phyloP scores from a whole-genome alignment of 2,797 vertebrate genomes.

The Pseudochaenichthys georgianus region DNA sequence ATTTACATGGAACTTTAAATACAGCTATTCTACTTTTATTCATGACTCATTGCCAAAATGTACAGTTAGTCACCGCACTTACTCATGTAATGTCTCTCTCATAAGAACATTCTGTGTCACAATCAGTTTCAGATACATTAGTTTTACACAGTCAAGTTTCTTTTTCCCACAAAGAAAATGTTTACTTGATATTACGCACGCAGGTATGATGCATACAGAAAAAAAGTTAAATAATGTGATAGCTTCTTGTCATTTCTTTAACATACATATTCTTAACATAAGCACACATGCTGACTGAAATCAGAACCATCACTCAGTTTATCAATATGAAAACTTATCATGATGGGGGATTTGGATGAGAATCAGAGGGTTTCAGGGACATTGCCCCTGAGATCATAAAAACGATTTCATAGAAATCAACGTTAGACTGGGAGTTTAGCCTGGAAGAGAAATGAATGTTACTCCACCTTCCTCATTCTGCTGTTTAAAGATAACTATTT shows the following conservation, averaged over 20 bases:
- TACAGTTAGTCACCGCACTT: conserved; percentile 53
- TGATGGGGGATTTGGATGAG: conserved; percentile 48
- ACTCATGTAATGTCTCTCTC: conserved; percentile 42
- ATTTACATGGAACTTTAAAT: conserved; percentile 34
- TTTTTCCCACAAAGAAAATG: conserved; percentile 57
- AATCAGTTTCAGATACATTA: conserved; percentile 38
- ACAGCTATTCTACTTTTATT: conserved; percentile 52
- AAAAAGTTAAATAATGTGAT: conserved; percentile 28
- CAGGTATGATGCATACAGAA: conserved; percentile 62
- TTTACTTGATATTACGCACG: conserved; percentile 21
- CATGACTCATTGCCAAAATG: conserved; percentile 66
- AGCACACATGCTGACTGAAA: conserved; percentile 56
- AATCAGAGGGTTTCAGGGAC: conserved; percentile 53
- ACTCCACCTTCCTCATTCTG: conserved; percentile 15
- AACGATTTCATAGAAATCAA: conserved; percentile 86
- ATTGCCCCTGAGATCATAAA: conserved; percentile 40
- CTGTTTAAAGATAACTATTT: conserved; percentile 8
- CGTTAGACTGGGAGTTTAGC: conserved; percentile 59
- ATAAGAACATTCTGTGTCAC: conserved; percentile 37
- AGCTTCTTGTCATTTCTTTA: conserved; percentile 15
- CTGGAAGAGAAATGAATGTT: conserved; percentile 28
- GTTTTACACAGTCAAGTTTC: conserved; percentile 67
- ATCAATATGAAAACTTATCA: conserved; percentile 75
- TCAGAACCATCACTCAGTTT: conserved; percentile 62
- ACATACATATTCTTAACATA: conserved; percentile 60